Evolutionary conservation across 2,797 vertebrate species (phyloP), one percentile per base, ranked within the genome.

Genomic region (Gallinago solitaria): DNA sequence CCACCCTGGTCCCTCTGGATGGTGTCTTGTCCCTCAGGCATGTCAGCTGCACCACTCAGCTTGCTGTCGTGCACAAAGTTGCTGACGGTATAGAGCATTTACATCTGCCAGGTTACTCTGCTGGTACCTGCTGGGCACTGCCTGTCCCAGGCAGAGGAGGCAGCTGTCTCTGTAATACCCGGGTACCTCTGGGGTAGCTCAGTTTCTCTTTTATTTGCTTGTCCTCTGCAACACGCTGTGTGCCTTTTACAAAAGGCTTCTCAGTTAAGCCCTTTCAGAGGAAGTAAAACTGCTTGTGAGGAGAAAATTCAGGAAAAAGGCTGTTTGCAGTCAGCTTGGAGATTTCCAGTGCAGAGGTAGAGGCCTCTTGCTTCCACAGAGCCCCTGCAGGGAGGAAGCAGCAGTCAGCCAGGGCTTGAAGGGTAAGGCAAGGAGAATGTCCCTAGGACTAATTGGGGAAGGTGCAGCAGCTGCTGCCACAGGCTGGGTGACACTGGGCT

Each of bases 21-120:
- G 32, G 6, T 16, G 50, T n/a, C 6, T 9, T 2, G 0, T 50
- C 18, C 18, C 11, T 74, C 16, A 13, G 8, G 5, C 2, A 2
- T 56, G 16, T 41, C 8, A 47, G 14, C 14, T 3, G 2, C n/a
- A 27, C 8, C 9, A 6, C n/a, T 27, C n/a, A 53, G 16, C 23
- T 79, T 41, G 13, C 6, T 32, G 12, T 35, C 4, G 14, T 14
- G 16, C 74, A 14, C 16, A 69, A 9, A 39, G 9, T 54, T 78
- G 13, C 19, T 74, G 28, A 60, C 9, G 5, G 5, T 56, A 7
- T 25, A 69, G n/a, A 77, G n/a, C 13, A 8, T 12, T 73, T 69
- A 45, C 0, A 2, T 28, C 16, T 8, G 3, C 32, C 27, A 23
- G 4, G 6, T 43, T 75, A 51, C 24, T 70, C 51, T 48, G 5